These are phyloP conservation scores for Hylia prasina DNA, from an alignment of 2,113 vertebrate genomes.

Conservation along the genomic window DNA sequence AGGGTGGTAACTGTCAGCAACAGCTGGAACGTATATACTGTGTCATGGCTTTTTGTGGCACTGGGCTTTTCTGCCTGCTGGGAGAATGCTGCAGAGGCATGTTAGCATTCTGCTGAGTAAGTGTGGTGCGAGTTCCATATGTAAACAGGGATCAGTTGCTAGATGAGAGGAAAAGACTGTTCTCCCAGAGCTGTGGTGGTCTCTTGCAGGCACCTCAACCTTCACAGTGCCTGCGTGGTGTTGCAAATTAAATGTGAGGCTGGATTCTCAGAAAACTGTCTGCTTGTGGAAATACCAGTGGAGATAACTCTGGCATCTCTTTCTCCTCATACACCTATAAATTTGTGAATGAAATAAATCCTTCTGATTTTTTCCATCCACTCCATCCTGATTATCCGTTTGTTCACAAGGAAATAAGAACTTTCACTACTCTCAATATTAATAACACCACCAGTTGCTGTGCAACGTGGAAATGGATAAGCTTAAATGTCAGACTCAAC, in stretches of 20 bases:
- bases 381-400: background rate
- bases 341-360: background rate
- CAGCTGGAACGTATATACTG: constrained; percentile 56
- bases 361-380: background rate
- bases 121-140: background rate
- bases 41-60: constrained; percentile 41
- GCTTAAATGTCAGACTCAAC: background rate
- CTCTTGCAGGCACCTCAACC: background rate
- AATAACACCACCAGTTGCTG: background rate
- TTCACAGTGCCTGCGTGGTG: fast-evolving
- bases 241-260: background rate
- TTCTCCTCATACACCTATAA: background rate
- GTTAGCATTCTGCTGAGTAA: constrained; percentile 60
- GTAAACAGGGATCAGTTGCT: constrained; percentile 40
- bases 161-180: constrained; percentile 9
- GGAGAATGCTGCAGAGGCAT: constrained; percentile 46
- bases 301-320: background rate
- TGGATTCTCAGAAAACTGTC: background rate
- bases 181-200: background rate
- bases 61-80: constrained; percentile 28
- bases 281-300: background rate
- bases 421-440: background rate
- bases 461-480: background rate
- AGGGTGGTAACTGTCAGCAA: constrained; percentile 39
- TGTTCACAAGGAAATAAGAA: background rate